Base-by-base conservation (phyloP, 2,797 vertebrate species). In the Adelosebastes latens region DNA sequence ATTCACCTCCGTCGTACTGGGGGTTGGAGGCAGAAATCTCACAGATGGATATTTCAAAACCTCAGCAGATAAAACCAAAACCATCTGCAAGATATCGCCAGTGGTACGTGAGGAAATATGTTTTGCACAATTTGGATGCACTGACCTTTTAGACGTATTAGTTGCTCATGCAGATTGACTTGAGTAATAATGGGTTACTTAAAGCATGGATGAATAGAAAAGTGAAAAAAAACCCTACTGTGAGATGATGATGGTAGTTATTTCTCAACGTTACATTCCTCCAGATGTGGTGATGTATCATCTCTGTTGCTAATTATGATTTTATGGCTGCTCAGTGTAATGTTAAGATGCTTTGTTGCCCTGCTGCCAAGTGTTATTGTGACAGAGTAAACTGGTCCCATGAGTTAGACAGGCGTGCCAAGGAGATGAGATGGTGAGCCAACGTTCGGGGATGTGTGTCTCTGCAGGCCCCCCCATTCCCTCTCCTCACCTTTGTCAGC, bases 401-500 rank as follows among this genome's bases (percentile, higher is more conserved):
- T 87, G 91, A 42, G 90, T 94, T 93, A 95, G 93, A 86, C 75
- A 89, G 82, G 82, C 81, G 81, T 90, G 88, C 22, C 78, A 53
- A 85, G 42, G 79, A 86, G 87, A 91, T 88, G 92, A 83, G 84
- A 81, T 88, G 75, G 77, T 87, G 87, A 91, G 90, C 10, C 14
- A 88, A 91, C 68, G 83, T 71, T 89, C 62, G 39, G 73, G 84
- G 85, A 86, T 62, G 85, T 72, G 88, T 77, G 86, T 83, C 86
- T 93, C 88, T 75, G 81, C 79, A 75, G 83, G 60, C 70, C 79
- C 81, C 72, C 72, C 63, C 22, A 39, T 72, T 59, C 86, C 89
- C 89, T 87, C 89, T 93, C 91, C 92, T 92, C 82, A 93, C 94
- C 92, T 95, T 89, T 92, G 29, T 36, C 5, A 53, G 20, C 49